phyloP scores from a whole-genome alignment of 2,888 invertebrate genomes.

The Drosophila prolongata region DNA sequence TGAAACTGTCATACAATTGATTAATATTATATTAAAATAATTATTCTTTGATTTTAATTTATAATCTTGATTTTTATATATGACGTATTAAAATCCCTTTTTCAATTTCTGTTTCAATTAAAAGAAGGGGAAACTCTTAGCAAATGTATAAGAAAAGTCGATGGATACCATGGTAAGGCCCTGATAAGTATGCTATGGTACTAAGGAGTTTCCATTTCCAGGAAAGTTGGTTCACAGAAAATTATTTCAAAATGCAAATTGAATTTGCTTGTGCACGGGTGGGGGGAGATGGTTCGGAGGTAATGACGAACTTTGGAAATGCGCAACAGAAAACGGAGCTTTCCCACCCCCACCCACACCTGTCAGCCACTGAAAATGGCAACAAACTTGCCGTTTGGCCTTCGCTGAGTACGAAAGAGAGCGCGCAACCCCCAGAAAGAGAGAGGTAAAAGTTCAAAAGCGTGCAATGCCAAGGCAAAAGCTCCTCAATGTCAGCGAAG shows the following conservation, averaged over 20 bases:
- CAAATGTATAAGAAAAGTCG: neutral
- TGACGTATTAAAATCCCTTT: too few relatives aligned
- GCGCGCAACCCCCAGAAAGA: constrained; percentile 12
- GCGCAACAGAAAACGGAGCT: constrained; percentile 42
- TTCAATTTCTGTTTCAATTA: too few relatives aligned
- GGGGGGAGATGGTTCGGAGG: neutral
- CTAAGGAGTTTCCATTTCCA: constrained; percentile 44
- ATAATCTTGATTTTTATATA: too few relatives aligned
- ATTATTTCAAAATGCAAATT: constrained; percentile 65
- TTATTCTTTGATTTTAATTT: too few relatives aligned
- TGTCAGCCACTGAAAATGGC: constrained; percentile 57
- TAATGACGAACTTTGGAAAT: constrained; percentile 65
- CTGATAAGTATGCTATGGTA: constrained; percentile 36
- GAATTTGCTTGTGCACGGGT: constrained; percentile 49
- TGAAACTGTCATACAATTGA: too few relatives aligned
- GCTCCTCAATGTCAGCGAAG: constrained; percentile 70
- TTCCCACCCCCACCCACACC: constrained; percentile 23
- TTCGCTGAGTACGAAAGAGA: constrained; percentile 42
- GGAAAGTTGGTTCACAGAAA: constrained; percentile 35
- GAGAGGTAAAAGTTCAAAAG: constrained; percentile 61
- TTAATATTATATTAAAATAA: too few relatives aligned
- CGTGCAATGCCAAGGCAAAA: constrained; percentile 78
- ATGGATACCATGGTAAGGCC: neutral
- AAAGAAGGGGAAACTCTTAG: neutral
- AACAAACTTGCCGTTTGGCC: constrained; percentile 65